A percentile compares a stretch with the other conserved stretches of the same genome.
These are phyloP conservation scores for Coreius guichenoti DNA, from an alignment of 2,797 vertebrate genomes.

Conservation along the genomic window DNA sequence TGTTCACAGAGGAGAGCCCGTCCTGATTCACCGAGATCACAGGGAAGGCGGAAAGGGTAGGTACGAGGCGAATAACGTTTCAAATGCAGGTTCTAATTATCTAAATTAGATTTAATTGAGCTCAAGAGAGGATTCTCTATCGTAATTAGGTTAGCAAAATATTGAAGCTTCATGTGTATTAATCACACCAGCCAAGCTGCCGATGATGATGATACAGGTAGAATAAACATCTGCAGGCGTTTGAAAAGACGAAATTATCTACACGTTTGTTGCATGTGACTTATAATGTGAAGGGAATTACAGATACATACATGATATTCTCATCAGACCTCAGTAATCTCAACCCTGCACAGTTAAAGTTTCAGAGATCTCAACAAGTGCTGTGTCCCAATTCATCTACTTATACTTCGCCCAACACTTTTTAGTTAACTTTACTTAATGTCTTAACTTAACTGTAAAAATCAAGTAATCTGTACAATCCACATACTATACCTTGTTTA, in stretches of 20 bases:
- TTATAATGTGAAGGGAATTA: background rate
- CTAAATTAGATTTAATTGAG: conserved; percentile 73
- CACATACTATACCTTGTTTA: too few relatives aligned
- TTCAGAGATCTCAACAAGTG: too few relatives aligned
- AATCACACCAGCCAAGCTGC: conserved; percentile 43
- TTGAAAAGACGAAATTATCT: conserved; percentile 1
- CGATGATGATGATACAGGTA: conserved; percentile 9
- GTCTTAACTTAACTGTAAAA: too few relatives aligned
- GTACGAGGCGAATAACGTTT: conserved; percentile 44
- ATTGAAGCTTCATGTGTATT: conserved; percentile 63
- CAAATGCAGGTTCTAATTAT: conserved; percentile 70
- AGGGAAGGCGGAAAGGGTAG: background rate
- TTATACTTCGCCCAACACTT: too few relatives aligned
- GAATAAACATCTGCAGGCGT: background rate
- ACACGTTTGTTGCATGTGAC: background rate
- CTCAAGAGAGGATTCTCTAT: conserved; percentile 65
- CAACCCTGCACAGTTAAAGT: too few relatives aligned
- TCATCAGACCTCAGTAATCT: background rate
- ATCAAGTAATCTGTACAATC: too few relatives aligned
- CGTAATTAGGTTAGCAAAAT: conserved; percentile 75
- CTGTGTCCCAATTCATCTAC: too few relatives aligned
- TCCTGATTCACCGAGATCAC: conserved; percentile 45
- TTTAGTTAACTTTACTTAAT: too few relatives aligned
- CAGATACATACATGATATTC: background rate
- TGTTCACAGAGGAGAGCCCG: conserved; percentile 18